These are phyloP conservation scores for Nylanderia fulva DNA, from an alignment of 1,140 invertebrate species.

Conservation along the genomic window DNA sequence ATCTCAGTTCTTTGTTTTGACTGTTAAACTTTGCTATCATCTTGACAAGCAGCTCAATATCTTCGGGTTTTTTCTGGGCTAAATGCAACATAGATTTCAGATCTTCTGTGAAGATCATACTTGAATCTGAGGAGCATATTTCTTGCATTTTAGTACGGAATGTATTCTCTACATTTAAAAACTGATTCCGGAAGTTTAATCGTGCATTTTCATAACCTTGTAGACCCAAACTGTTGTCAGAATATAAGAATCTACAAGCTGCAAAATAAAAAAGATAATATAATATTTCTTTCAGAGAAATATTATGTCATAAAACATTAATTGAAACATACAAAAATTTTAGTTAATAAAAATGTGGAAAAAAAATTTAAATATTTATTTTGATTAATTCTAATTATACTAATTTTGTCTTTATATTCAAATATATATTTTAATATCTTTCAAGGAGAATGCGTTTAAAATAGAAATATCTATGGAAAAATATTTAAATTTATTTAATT, in stretches of 20 bases:
- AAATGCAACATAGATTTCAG: constrained; percentile 93
- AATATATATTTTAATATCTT: background rate
- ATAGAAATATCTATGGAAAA: no score
- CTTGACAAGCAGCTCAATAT: constrained; percentile 88
- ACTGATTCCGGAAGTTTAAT: constrained; percentile 86
- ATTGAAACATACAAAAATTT: background rate
- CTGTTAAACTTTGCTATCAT: constrained; percentile 91
- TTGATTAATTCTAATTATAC: no score
- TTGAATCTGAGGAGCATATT: constrained; percentile 84
- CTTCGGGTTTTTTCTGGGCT: constrained; percentile 86
- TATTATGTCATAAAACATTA: background rate
- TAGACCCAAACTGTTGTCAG: constrained; percentile 87
- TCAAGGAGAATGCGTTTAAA: no score
- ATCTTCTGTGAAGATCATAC: constrained; percentile 94
- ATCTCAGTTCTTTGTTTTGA: constrained; percentile 91
- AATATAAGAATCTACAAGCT: constrained; percentile 85
- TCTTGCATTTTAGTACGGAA: constrained; percentile 90
- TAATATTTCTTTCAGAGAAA: background rate
- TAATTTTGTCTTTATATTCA: background rate
- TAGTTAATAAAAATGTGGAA: background rate
- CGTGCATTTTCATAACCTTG: constrained; percentile 87
- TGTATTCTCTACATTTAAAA: constrained; percentile 87
- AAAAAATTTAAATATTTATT: background rate
- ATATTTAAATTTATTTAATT: no score
- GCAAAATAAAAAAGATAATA: background rate